phyloP scores from a whole-genome alignment of 1,140 invertebrate species.

The Sinonovacula constricta region DNA sequence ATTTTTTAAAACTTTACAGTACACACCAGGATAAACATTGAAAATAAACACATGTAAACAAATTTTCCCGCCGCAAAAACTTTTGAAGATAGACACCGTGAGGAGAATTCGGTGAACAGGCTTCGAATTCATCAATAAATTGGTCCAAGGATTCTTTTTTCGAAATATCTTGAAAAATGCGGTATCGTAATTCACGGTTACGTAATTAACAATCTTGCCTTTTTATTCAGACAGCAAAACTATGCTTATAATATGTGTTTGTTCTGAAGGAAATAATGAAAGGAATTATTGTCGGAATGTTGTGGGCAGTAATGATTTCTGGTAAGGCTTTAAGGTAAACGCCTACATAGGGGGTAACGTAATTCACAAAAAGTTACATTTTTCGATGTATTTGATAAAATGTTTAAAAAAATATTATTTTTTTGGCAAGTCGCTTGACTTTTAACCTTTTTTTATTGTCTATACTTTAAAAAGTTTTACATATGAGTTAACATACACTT shows the following conservation, averaged over 20 bases:
- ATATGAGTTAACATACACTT: too few relatives aligned
- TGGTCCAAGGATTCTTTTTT: not conserved
- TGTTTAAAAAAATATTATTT: too few relatives aligned
- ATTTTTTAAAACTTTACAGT: not conserved
- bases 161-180: not conserved
- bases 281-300: not conserved
- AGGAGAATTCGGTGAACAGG: not conserved
- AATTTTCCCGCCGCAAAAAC: not conserved
- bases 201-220: not conserved
- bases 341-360: not conserved
- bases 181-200: slow-evolving; percentile 26
- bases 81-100: not conserved
- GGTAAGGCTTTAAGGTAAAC: not conserved
- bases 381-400: not conserved
- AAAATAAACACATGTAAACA: not conserved
- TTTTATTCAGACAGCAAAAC: not conserved
- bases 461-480: too few relatives aligned
- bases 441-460: too few relatives aligned
- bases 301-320: not conserved
- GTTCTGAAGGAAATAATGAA: too few relatives aligned
- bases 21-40: not conserved
- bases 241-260: too few relatives aligned
- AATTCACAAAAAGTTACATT: slow-evolving; percentile 3
- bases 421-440: too few relatives aligned
- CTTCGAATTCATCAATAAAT: not conserved